phyloP scores from a whole-genome alignment of 2,797 vertebrate species.

The Pseudotriccus pelzelni region DNA sequence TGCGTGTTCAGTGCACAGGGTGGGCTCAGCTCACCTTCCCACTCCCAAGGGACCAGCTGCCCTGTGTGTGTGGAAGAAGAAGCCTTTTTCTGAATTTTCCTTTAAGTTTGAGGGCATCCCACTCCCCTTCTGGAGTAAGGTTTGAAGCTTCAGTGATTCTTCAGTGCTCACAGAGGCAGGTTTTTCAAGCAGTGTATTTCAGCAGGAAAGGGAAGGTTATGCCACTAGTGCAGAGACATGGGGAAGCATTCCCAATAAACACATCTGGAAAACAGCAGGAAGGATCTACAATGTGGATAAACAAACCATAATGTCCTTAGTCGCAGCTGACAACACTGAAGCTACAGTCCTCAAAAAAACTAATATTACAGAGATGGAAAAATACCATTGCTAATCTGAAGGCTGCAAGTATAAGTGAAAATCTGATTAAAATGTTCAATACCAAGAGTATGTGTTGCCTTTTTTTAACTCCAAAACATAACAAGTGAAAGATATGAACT shows the following conservation, averaged over 20 bases:
- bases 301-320: background rate
- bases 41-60: background rate
- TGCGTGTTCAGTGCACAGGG: background rate
- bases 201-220: background rate
- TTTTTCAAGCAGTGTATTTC: background rate
- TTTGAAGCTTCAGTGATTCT: background rate
- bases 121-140: background rate
- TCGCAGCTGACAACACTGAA: background rate
- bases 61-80: background rate
- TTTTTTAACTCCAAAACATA: background rate
- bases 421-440: background rate
- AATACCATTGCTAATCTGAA: background rate
- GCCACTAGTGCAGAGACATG: background rate
- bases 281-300: too few species aligned
- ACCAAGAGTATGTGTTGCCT: background rate
- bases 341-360: background rate
- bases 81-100: background rate
- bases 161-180: background rate
- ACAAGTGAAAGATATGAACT: background rate
- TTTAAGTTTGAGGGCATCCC: background rate
- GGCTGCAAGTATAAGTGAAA: background rate
- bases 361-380: background rate
- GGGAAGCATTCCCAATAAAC: background rate
- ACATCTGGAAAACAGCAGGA: background rate
- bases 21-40: background rate